Conservation (phyloP, 2,888 invertebrate genomes). For the Agrochola litura region DNA sequence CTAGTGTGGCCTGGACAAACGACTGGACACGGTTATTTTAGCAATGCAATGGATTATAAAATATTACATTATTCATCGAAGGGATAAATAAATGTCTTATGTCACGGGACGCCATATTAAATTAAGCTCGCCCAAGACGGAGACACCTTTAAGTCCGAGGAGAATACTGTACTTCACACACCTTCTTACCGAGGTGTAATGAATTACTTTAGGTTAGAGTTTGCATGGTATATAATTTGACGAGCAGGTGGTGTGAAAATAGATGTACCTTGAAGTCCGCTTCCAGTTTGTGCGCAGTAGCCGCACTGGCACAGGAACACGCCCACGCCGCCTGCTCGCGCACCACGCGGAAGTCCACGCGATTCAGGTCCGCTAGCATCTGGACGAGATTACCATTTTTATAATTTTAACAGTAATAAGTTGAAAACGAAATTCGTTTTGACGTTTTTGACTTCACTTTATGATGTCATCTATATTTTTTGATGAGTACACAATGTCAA, state of each 20-base stretch:
- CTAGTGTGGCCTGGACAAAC: conserved; percentile 95
- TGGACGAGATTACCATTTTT: conserved; percentile 91
- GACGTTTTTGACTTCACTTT: too few relatives aligned
- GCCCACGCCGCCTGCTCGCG: conserved; percentile 98
- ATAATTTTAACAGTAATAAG: too few relatives aligned
- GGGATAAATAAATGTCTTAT: background rate
- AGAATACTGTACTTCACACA: background rate
- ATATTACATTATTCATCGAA: background rate
- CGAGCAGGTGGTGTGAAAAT: background rate
- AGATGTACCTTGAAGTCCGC: conserved; percentile 94
- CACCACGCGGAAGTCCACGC: conserved; percentile 99
- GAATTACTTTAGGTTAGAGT: background rate
- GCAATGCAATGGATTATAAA: background rate
- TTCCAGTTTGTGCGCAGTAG: conserved; percentile 95
- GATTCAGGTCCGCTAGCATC: conserved; percentile 98
- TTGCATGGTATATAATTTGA: background rate
- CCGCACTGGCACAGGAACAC: conserved; percentile 97
- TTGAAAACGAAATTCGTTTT: too few relatives aligned
- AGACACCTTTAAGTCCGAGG: background rate
- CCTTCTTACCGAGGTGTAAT: background rate
- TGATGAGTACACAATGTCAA: too few relatives aligned
- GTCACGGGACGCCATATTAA: background rate
- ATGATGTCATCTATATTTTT: too few relatives aligned
- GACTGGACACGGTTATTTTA: too few relatives aligned
- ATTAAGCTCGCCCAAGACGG: too few relatives aligned